phyloP scores from a whole-genome alignment of 2,113 vertebrate species.

The Thamnophis sirtalis region DNA sequence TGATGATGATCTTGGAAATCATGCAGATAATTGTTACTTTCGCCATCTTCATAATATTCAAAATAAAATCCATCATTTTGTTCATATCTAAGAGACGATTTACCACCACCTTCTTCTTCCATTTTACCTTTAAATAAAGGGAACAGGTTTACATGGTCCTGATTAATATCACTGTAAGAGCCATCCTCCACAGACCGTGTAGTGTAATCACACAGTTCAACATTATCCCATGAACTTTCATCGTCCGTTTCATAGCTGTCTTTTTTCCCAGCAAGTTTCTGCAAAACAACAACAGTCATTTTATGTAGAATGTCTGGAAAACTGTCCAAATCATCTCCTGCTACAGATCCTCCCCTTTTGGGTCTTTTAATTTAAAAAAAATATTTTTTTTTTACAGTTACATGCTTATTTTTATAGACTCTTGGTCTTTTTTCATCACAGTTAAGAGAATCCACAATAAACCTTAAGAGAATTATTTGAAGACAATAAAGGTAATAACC shows the following conservation, averaged over 20 bases:
- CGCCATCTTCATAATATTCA: constrained; percentile 79
- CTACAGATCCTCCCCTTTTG: constrained; percentile 69
- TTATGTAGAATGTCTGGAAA: constrained; percentile 82
- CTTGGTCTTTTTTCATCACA: constrained; percentile 66
- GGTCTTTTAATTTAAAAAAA: constrained; percentile 58
- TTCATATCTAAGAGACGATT: constrained; percentile 71
- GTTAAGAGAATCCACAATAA: constrained; percentile 70
- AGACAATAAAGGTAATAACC: constrained; percentile 70
- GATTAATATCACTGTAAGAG: constrained; percentile 73
- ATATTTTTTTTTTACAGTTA: constrained; percentile 71
- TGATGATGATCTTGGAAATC: constrained; percentile 76
- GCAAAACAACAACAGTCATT: constrained; percentile 80
- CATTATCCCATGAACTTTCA: constrained; percentile 78
- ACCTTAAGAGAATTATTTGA: constrained; percentile 72
- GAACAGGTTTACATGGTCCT: constrained; percentile 72
- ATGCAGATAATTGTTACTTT: constrained; percentile 70
- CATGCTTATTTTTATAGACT: constrained; percentile 69
- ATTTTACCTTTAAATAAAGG: constrained; percentile 78
- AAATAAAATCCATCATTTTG: constrained; percentile 81
- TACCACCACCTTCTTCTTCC: constrained; percentile 71
- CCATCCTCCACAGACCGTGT: constrained; percentile 75
- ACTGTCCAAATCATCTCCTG: constrained; percentile 77
- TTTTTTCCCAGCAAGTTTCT: constrained; percentile 80
- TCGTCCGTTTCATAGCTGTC: constrained; percentile 80
- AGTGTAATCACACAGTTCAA: constrained; percentile 77